Conservation (phyloP, 30 jellyfish, hydroid and myxozoan genomes). For the Aurelia aurita complex sp. Pacific region DNA sequence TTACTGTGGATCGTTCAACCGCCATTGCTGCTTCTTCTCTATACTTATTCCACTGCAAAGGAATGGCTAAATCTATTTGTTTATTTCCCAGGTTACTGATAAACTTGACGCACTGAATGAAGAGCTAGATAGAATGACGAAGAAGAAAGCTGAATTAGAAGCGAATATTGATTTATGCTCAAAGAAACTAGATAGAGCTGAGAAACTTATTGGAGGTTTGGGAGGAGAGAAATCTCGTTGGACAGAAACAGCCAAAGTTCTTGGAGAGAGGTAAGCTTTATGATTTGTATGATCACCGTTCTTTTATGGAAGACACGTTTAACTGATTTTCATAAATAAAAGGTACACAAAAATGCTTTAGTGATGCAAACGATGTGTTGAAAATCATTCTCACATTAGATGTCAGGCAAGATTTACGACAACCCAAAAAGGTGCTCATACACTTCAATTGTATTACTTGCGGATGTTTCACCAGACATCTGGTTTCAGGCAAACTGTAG, state of each 20-base stretch:
- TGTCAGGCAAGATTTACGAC: too few relatives aligned
- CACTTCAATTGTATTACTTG: too few relatives aligned
- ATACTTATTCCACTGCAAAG: too few relatives aligned
- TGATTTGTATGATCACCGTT: background rate
- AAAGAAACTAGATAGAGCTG: constrained; percentile 96
- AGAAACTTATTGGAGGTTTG: constrained; percentile 92
- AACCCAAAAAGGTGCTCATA: too few relatives aligned
- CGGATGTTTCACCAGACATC: too few relatives aligned
- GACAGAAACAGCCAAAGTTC: constrained; percentile 95
- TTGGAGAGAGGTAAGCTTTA: constrained; percentile 76
- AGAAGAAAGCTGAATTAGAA: constrained; percentile 91
- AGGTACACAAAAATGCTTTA: too few relatives aligned
- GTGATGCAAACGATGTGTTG: too few relatives aligned
- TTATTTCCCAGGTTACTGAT: constrained; percentile 77
- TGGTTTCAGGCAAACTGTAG: too few relatives aligned
- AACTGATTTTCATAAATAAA: too few relatives aligned
- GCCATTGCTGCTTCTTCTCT: too few relatives aligned
- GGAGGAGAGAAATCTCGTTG: constrained; percentile 98
- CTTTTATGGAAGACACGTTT: background rate
- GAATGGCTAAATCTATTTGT: background rate
- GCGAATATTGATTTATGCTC: constrained; percentile 89
- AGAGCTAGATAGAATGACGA: constrained; percentile 81
- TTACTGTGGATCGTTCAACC: too few relatives aligned
- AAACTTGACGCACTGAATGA: constrained; percentile 90
- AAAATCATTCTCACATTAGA: too few relatives aligned